Evolutionary conservation across 2,797 vertebrate genomes (phyloP), one percentile per base, ranked within the genome.

Genomic region (Steatocranus sp.): DNA sequence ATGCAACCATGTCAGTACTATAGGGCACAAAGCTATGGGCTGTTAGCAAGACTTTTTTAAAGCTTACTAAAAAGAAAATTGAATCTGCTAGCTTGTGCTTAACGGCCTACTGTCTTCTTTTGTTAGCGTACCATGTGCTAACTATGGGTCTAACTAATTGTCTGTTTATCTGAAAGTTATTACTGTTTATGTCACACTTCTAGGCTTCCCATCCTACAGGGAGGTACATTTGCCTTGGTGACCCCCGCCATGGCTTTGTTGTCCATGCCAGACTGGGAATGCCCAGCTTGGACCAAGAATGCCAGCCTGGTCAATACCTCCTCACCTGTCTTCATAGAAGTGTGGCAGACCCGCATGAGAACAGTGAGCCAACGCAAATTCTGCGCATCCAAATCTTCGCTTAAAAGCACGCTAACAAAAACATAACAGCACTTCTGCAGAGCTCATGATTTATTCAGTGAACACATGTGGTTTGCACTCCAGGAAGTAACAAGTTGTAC

Each of bases 151-250:
- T 18, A 27, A 27, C 23, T 70, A 0, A 46, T 43, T 18, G 23
- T 70, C 66, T 48, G 4, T 48, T 30, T 70, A 41, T 18, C 66
- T 48, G 6, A 48, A 43, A 41, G 9, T 23, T 0, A 4, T 68
- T 36, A 63, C 11, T 83, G 4, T 76, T 70, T 27, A 0, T 51
- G 20, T 78, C 27, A 32, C 34, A 38, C 18, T 9, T 48, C 7
- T 74, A 99, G 98, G 92, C 95, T 99, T 84, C 98, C 98, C 84
- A 98, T 99, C 87, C 95, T 99, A 27, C 98, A 99, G 93, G 98
- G 98, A 75, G 97, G 97, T 1, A 97, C 98, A 0, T 98, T 99
- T 86, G 91, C 96, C 4, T 95, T 99, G 32, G 41, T 99, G 89
- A 96, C 97, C 0, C 98, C 98, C 2, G 96, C 96, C 30, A 90